Percentiles rank a stretch among this genome's conserved stretches.
phyloP scores from a whole-genome alignment of 2,888 invertebrate genomes.

The Agrotis ipsilon region DNA sequence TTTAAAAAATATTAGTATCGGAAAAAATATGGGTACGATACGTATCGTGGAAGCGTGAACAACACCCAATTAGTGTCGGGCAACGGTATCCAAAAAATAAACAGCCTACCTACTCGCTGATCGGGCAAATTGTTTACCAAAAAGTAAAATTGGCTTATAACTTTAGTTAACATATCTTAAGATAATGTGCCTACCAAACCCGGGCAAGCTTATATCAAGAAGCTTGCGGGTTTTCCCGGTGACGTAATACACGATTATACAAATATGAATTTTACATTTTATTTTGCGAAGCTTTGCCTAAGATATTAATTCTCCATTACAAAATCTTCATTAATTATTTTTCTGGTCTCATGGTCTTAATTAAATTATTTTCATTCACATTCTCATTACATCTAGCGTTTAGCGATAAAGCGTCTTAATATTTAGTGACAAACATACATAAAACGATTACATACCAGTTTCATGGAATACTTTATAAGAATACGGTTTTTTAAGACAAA shows the following conservation, averaged over 20 bases:
- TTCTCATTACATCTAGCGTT: too few relatives aligned
- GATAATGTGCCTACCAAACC: background rate
- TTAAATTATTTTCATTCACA: too few relatives aligned
- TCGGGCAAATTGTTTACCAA: background rate
- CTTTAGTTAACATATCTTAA: background rate
- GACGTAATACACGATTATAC: background rate
- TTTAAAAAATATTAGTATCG: background rate
- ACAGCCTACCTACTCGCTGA: background rate
- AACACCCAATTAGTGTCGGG: slow-evolving; percentile 1
- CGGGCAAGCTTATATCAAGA: too few relatives aligned
- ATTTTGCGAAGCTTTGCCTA: background rate
- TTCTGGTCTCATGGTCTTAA: too few relatives aligned
- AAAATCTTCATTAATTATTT: too few relatives aligned
- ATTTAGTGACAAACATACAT: too few relatives aligned
- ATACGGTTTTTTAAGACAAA: background rate
- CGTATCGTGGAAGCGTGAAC: too few relatives aligned
- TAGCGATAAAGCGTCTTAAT: too few relatives aligned
- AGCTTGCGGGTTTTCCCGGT: background rate
- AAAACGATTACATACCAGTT: background rate
- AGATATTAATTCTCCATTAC: background rate
- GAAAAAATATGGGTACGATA: background rate
- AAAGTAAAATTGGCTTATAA: background rate
- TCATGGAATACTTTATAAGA: background rate
- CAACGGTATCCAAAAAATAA: background rate
- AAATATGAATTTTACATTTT: background rate